phyloP scores from a whole-genome alignment of 1,140 invertebrate species.

The Nebria ingens region DNA sequence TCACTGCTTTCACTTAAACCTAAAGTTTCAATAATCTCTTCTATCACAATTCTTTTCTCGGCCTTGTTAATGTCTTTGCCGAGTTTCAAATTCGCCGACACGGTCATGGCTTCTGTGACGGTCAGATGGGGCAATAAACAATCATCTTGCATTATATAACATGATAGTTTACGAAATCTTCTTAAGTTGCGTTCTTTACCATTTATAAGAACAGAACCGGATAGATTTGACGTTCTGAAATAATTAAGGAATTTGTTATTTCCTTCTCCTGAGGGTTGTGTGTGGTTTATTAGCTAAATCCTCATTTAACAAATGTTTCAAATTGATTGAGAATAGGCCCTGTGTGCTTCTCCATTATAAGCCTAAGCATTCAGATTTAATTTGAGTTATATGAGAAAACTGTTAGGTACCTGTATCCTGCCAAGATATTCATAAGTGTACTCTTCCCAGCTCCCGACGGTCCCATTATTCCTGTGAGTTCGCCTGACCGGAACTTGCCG shows the following conservation, averaged over 20 bases:
- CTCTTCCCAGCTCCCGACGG: conserved; percentile 90
- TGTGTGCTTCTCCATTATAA: too few species aligned
- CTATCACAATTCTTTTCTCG: conserved; percentile 68
- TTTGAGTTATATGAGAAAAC: too few species aligned
- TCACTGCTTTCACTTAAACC: conserved; percentile 61
- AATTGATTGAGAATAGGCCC: too few species aligned
- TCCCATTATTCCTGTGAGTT: conserved; percentile 87
- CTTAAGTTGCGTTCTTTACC: conserved; percentile 75
- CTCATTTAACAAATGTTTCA: too few species aligned
- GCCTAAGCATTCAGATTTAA: too few species aligned
- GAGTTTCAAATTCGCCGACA: conserved; percentile 86
- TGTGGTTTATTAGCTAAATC: too few species aligned
- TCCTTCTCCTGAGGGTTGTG: too few species aligned
- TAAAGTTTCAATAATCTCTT: conserved; percentile 67
- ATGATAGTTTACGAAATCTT: conserved; percentile 82
- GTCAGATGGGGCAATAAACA: conserved; percentile 79
- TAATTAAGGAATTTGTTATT: too few species aligned
- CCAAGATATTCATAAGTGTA: conserved; percentile 81
- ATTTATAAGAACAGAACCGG: conserved; percentile 70
- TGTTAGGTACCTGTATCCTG: conserved; percentile 86
- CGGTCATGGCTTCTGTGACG: conserved; percentile 79
- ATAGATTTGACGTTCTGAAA: conserved; percentile 61
- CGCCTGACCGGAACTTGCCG: conserved; percentile 65
- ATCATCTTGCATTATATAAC: conserved; percentile 96
- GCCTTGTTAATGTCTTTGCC: conserved; percentile 63